Conservation (phyloP, 2,888 invertebrate species). For the Invenusta paracnida region DNA sequence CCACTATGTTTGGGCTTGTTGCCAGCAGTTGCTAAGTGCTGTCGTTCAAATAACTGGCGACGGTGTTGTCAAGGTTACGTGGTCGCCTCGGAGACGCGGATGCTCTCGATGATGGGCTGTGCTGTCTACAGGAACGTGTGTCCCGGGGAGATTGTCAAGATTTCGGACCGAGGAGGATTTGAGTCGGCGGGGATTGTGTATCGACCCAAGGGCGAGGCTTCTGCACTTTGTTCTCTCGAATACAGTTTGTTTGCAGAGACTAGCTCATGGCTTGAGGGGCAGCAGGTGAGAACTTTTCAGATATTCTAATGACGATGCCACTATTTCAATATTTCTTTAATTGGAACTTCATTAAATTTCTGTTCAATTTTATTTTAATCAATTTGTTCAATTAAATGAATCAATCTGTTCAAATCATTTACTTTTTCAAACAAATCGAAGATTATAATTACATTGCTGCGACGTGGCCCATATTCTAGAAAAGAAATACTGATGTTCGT, state of each 20-base stretch:
- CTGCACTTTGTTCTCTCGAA: neutral
- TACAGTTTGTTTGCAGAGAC: neutral
- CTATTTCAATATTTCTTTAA: no score
- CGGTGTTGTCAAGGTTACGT: neutral
- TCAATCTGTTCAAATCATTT: no score
- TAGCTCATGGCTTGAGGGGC: conserved; percentile 3
- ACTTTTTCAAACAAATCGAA: no score
- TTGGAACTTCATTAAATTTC: no score
- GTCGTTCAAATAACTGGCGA: neutral
- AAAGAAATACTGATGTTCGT: no score
- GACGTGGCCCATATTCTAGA: no score
- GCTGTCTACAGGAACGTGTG: neutral
- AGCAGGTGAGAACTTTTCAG: no score
- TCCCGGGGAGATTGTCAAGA: neutral
- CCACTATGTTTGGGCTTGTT: neutral
- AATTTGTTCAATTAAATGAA: no score
- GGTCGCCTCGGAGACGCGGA: neutral
- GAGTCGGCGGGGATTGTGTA: neutral
- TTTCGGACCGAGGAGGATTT: neutral
- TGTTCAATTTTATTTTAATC: no score
- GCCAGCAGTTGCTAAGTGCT: neutral
- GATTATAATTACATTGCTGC: no score
- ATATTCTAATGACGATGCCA: no score
- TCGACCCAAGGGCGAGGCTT: neutral
- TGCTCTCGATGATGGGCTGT: neutral